Conservation (phyloP, 2,888 invertebrate species). For the Subacronicta megacephala region DNA sequence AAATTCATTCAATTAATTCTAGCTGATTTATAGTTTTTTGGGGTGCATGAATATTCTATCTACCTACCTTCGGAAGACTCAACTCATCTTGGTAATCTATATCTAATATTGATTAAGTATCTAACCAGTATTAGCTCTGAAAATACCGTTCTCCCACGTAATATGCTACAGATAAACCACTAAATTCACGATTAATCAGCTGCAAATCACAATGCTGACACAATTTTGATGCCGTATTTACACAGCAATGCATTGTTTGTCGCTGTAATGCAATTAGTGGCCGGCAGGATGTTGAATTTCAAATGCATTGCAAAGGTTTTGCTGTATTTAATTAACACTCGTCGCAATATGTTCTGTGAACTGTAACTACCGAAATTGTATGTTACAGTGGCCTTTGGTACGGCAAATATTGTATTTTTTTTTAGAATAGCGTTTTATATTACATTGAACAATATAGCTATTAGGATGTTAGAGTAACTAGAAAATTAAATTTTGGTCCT, state of each 20-base stretch:
- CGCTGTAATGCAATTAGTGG: slow-evolving; percentile 32
- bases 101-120: too few species aligned
- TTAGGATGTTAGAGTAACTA: too few species aligned
- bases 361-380: neutral
- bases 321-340: slow-evolving; percentile 2
- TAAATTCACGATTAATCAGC: slow-evolving; percentile 20
- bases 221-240: slow-evolving; percentile 27
- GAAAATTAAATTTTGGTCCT: neutral
- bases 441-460: too few species aligned
- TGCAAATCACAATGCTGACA: slow-evolving; percentile 23
- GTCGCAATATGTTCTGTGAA: neutral
- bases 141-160: neutral
- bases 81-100: too few species aligned
- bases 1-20: too few species aligned
- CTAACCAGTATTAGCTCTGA: too few species aligned
- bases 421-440: too few species aligned
- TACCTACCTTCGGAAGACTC: too few species aligned
- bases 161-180: neutral
- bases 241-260: slow-evolving; percentile 41
- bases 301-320: slow-evolving; percentile 15
- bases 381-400: neutral
- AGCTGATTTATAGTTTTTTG: too few species aligned
- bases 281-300: slow-evolving; percentile 30
- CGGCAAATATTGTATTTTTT: too few species aligned
- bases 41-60: too few species aligned